Conservation (phyloP, 2,888 invertebrate species). For the Mermis nigrescens region DNA sequence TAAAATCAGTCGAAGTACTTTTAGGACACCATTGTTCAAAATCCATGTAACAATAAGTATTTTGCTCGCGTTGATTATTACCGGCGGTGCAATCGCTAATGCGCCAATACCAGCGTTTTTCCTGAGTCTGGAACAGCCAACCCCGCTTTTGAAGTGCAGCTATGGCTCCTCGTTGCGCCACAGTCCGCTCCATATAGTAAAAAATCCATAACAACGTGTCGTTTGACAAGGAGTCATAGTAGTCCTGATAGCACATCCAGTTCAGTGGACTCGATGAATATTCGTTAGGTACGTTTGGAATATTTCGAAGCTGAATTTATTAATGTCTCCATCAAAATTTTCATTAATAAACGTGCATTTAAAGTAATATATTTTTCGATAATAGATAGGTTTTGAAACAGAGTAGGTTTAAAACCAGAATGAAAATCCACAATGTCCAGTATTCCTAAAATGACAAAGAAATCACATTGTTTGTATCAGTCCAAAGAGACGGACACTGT, state of each 20-base stretch:
- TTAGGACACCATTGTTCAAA: background rate
- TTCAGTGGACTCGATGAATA: background rate
- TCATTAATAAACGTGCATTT: too few species aligned
- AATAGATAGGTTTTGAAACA: too few species aligned
- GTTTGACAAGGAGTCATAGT: background rate
- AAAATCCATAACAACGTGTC: background rate
- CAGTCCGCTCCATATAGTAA: constrained; percentile 1
- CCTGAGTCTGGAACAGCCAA: background rate
- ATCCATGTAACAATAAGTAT: background rate
- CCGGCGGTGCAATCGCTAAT: background rate
- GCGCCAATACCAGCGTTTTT: background rate
- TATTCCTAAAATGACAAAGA: too few species aligned
- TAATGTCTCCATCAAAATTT: too few species aligned
- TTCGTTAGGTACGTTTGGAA: too few species aligned
- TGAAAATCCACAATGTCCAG: too few species aligned
- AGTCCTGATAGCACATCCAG: constrained; percentile 2
- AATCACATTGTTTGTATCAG: too few species aligned
- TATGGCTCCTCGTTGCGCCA: constrained; percentile 1
- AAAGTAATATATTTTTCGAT: too few species aligned
- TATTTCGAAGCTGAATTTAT: too few species aligned
- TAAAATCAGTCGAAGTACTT: background rate
- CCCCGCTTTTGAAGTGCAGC: background rate
- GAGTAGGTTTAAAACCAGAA: too few species aligned
- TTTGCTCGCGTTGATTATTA: background rate
- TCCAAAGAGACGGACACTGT: too few species aligned